Conservation (phyloP, 1,140 invertebrate species). For the Pygmarrhopalites habei region DNA sequence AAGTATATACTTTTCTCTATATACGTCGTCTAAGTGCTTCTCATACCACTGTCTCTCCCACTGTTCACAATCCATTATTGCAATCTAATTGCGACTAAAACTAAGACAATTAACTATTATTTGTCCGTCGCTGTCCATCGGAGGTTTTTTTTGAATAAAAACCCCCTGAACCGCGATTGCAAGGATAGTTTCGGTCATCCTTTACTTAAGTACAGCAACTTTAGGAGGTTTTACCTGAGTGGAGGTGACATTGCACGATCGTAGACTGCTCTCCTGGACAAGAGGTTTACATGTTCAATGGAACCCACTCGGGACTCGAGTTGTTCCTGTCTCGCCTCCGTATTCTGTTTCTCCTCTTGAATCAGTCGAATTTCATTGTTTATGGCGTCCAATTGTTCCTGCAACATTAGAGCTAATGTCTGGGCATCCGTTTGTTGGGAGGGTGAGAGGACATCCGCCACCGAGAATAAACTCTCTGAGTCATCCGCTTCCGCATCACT, state of each 20-base stretch:
- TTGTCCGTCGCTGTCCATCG: too few relatives aligned
- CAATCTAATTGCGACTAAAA: too few relatives aligned
- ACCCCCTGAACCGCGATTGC: too few relatives aligned
- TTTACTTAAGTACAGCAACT: too few relatives aligned
- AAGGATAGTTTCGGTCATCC: too few relatives aligned
- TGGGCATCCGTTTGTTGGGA: constrained; percentile 86
- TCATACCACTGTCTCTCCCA: too few relatives aligned
- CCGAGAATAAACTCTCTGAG: constrained; percentile 67
- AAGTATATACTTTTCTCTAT: too few relatives aligned
- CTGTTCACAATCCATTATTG: too few relatives aligned
- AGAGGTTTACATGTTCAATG: constrained; percentile 83
- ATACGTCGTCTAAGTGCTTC: too few relatives aligned
- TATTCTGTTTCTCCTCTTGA: constrained; percentile 98
- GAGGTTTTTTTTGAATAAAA: too few relatives aligned
- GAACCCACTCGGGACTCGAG: constrained; percentile 93
- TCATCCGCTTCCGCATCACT: constrained; percentile 71
- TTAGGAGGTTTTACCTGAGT: constrained; percentile 12
- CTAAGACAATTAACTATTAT: too few relatives aligned
- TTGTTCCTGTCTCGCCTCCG: constrained; percentile 93
- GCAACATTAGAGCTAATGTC: constrained; percentile 93
- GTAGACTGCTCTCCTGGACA: constrained; percentile 58
- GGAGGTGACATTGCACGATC: constrained; percentile 38
- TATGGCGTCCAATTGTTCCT: constrained; percentile 98
- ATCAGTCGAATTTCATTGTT: constrained; percentile 98
- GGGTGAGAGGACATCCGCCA: constrained; percentile 62